phyloP scores from a whole-genome alignment of 2,888 invertebrate species.

The Trichopoda pennipes region DNA sequence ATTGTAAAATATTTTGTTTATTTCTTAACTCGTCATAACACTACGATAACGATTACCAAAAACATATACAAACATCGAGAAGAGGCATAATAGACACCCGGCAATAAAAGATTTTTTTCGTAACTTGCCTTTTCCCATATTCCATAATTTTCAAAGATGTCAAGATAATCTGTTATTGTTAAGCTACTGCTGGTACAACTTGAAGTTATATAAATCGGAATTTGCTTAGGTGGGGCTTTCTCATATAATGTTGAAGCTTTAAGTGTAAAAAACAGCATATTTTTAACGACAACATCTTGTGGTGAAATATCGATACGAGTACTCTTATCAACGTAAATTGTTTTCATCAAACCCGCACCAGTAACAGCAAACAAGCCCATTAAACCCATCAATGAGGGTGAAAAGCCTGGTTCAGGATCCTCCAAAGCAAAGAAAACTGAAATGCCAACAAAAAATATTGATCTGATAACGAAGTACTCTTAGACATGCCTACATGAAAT shows the following conservation, averaged over 20 bases:
- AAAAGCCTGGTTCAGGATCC: conserved; percentile 75
- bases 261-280: conserved; percentile 68
- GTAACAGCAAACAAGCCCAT: conserved; percentile 74
- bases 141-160: background rate
- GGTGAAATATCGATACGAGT: conserved; percentile 74
- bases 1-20: background rate
- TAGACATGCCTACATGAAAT: too few species aligned
- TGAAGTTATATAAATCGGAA: conserved; percentile 60
- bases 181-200: background rate
- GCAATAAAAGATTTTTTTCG: conserved; percentile 64
- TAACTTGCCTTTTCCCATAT: conserved; percentile 58
- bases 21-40: background rate
- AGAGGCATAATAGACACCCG: conserved; percentile 32
- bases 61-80: conserved; percentile 57
- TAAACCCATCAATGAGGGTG: conserved; percentile 74
- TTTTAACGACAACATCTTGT: conserved; percentile 73
- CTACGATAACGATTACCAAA: conserved; percentile 39
- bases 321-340: conserved; percentile 68
- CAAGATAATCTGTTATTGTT: background rate
- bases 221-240: conserved; percentile 1
- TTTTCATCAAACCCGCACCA: conserved; percentile 75
- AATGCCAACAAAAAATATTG: background rate
- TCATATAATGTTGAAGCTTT: conserved; percentile 45
- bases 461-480: too few species aligned
- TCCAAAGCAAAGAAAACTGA: conserved; percentile 72